phyloP scores from a whole-genome alignment of 2,113 vertebrate genomes.

The Oenanthe melanoleuca region DNA sequence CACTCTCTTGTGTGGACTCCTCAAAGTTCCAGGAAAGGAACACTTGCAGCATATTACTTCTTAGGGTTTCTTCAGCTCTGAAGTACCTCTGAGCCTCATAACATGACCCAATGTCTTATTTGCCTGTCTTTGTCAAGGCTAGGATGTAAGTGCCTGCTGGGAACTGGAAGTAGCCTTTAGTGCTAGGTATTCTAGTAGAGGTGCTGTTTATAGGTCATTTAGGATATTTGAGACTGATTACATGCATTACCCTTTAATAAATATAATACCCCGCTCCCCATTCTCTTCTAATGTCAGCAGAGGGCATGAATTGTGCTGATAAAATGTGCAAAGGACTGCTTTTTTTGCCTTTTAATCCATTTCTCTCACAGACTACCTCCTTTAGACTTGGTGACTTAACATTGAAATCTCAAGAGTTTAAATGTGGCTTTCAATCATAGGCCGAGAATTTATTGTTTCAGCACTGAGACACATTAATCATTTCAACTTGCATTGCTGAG shows the following conservation, averaged over 20 bases:
- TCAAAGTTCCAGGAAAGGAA: background rate
- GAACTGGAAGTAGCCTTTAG: background rate
- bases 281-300: background rate
- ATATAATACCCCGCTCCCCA: background rate
- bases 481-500: background rate
- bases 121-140: background rate
- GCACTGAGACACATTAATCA: background rate
- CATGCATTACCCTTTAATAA: background rate
- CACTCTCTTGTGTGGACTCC: background rate
- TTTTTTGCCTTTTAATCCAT: background rate
- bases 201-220: background rate
- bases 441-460: background rate
- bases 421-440: background rate
- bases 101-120: background rate
- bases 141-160: background rate
- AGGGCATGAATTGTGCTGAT: background rate
- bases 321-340: background rate
- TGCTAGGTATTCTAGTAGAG: background rate
- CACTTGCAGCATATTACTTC: background rate
- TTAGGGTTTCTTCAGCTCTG: background rate
- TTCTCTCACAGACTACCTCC: background rate
- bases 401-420: background rate
- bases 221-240: background rate
- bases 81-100: background rate
- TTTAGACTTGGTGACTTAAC: background rate